Percentiles rank a stretch among this genome's conserved stretches.
Evolutionary conservation across 2,797 vertebrate genomes (phyloP).

Genomic region (Harpagifer antarcticus): DNA sequence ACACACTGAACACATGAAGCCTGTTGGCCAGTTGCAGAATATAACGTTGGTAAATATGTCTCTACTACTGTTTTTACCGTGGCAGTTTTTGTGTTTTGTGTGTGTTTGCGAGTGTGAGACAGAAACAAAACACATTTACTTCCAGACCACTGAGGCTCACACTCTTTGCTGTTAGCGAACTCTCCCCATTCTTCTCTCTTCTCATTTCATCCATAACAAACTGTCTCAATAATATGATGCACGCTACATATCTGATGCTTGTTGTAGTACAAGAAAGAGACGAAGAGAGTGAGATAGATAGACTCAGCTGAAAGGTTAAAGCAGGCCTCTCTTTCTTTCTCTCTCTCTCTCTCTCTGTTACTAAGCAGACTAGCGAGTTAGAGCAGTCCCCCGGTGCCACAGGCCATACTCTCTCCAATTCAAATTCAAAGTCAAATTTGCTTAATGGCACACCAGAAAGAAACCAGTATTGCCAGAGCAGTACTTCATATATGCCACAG

Average conservation of each 20-base stretch:
- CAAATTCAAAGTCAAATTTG: conserved; percentile 72
- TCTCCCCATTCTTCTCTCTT: conserved; percentile 7
- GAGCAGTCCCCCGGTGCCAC: conserved; percentile 67
- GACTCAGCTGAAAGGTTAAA: conserved; percentile 80
- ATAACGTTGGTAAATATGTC: conserved; percentile 47
- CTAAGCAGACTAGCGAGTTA: conserved; percentile 78
- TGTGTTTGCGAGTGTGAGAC: conserved; percentile 21
- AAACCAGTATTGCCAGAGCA: conserved; percentile 46
- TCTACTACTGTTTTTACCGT: conserved; percentile 22
- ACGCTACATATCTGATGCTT: conserved; percentile 14
- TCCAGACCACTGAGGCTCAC: conserved; percentile 55
- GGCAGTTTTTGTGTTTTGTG: background rate
- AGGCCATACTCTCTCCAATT: conserved; percentile 65
- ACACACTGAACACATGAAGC: conserved; percentile 34
- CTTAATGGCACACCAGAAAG: conserved; percentile 51
- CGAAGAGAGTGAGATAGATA: conserved; percentile 44
- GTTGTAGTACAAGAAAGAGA: conserved; percentile 30
- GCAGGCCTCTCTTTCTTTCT: conserved; percentile 58
- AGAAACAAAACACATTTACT: conserved; percentile 44
- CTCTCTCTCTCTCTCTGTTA: conserved; percentile 74
- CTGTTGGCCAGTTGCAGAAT: conserved; percentile 20
- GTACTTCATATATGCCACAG: conserved; percentile 39
- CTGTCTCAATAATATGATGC: conserved; percentile 19
- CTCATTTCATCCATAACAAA: conserved; percentile 32
- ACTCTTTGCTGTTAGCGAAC: conserved; percentile 29